A percentile compares a stretch with the other conserved stretches of the same genome.
phyloP scores from a whole-genome alignment of 2,797 vertebrate species.

The Mormyrus hasselquistii region DNA sequence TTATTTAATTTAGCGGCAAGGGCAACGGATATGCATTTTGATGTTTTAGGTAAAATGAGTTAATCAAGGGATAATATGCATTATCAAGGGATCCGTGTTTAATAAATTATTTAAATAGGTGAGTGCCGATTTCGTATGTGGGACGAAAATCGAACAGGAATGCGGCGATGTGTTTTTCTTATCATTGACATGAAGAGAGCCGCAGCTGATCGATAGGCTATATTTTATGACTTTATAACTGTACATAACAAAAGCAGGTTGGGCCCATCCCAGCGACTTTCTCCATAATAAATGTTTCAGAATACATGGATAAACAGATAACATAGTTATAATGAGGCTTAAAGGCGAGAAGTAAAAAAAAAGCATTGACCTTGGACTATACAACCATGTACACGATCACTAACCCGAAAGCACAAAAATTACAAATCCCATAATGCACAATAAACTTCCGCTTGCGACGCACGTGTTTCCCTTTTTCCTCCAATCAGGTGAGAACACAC shows the following conservation, averaged over 20 bases:
- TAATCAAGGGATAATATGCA: not conserved
- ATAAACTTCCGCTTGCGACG: not conserved
- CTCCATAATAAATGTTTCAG: not conserved
- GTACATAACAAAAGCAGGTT: not conserved
- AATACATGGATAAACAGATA: not conserved
- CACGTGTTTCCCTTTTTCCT: conserved; percentile 13
- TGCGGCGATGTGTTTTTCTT: not conserved
- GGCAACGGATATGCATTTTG: not conserved
- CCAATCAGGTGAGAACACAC: conserved; percentile 55
- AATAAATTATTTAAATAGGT: not conserved
- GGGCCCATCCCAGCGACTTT: not conserved
- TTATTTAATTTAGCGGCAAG: not conserved
- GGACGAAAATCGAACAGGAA: not conserved
- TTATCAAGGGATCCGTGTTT: not conserved
- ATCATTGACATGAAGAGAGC: not conserved
- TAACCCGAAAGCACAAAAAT: not conserved
- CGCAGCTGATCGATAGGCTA: not conserved
- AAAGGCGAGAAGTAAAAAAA: not conserved
- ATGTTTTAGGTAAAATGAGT: not conserved
- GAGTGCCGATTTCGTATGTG: not conserved
- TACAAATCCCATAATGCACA: conserved; percentile 12
- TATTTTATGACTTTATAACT: not conserved
- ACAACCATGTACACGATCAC: not conserved
- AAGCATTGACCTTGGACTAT: not conserved
- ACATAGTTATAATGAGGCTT: not conserved